Evolutionary conservation across 1,140 invertebrate genomes (phyloP).

Genomic region (Hycleus cichorii): DNA sequence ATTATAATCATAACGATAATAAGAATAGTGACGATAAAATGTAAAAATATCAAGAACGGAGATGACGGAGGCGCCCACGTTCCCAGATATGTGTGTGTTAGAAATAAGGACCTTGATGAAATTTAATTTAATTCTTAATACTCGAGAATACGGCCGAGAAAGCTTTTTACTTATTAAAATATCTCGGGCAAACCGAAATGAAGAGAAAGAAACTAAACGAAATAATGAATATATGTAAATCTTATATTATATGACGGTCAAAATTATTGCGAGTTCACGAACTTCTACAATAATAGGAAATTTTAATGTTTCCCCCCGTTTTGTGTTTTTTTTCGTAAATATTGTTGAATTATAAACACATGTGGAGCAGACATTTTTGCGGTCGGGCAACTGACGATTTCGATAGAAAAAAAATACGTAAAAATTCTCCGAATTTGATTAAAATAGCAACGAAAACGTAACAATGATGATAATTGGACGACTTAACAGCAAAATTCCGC

Average conservation of each 20-base stretch:
- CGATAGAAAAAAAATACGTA: no score
- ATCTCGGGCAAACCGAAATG: conserved; percentile 4
- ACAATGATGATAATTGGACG: no score
- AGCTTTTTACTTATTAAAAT: conserved; percentile 20
- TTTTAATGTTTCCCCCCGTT: neutral
- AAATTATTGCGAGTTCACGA: conserved; percentile 1
- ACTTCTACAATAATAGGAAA: conserved; percentile 8
- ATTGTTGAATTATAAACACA: conserved; percentile 9
- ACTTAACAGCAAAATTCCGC: no score
- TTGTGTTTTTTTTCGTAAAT: neutral
- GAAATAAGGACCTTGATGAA: neutral
- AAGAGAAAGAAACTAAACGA: no score
- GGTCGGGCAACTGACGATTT: neutral
- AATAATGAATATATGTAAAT: conserved; percentile 22
- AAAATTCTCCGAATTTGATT: no score
- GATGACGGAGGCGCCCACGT: no score
- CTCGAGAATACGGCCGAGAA: conserved; percentile 13
- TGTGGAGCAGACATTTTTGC: conserved; percentile 5
- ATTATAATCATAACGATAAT: no score
- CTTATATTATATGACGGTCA: conserved; percentile 17
- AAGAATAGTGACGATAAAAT: no score
- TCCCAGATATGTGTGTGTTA: neutral
- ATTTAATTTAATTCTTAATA: conserved; percentile 20
- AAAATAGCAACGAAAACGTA: no score
- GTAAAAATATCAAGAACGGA: no score